A percentile compares a stretch with the other conserved stretches of the same genome.
Conservation (phyloP, 2,888 invertebrate genomes). For the Magallana nippona region DNA sequence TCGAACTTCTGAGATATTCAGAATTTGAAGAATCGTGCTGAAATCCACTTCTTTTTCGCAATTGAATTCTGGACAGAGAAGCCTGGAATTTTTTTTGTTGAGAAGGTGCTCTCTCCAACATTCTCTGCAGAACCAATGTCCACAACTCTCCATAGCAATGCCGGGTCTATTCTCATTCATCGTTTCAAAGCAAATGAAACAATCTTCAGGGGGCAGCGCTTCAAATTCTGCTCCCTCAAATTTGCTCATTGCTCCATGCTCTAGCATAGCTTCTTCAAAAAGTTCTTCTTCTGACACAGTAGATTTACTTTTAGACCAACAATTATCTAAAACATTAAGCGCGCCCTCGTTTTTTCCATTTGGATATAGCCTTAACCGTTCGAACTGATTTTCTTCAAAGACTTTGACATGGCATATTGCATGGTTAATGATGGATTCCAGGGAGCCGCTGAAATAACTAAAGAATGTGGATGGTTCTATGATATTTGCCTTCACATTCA, state of each 20-base stretch:
- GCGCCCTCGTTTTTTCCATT: background rate
- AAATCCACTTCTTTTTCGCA: slow-evolving; percentile 55
- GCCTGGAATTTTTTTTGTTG: slow-evolving; percentile 45
- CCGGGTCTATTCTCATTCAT: slow-evolving; percentile 48
- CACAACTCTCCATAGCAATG: slow-evolving; percentile 58
- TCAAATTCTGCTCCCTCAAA: slow-evolving; percentile 41
- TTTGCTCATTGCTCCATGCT: background rate
- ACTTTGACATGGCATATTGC: background rate
- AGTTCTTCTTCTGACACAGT: background rate
- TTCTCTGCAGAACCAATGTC: slow-evolving; percentile 66
- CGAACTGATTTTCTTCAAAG: background rate
- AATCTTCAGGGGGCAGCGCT: slow-evolving; percentile 50
- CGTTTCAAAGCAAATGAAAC: slow-evolving; percentile 61
- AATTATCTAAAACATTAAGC: slow-evolving; percentile 35
- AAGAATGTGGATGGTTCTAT: slow-evolving; percentile 59
- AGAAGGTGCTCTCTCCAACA: slow-evolving; percentile 63
- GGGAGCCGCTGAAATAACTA: slow-evolving; percentile 57
- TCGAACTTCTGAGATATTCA: slow-evolving; percentile 24
- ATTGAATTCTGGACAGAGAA: slow-evolving; percentile 62
- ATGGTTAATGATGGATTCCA: slow-evolving; percentile 56
- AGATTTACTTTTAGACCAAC: background rate
- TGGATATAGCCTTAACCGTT: background rate
- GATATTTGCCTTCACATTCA: slow-evolving; percentile 44
- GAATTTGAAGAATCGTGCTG: slow-evolving; percentile 29
- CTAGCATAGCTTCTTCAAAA: background rate